Conservation (phyloP, 2,113 vertebrate genomes). For the Puma concolor region DNA sequence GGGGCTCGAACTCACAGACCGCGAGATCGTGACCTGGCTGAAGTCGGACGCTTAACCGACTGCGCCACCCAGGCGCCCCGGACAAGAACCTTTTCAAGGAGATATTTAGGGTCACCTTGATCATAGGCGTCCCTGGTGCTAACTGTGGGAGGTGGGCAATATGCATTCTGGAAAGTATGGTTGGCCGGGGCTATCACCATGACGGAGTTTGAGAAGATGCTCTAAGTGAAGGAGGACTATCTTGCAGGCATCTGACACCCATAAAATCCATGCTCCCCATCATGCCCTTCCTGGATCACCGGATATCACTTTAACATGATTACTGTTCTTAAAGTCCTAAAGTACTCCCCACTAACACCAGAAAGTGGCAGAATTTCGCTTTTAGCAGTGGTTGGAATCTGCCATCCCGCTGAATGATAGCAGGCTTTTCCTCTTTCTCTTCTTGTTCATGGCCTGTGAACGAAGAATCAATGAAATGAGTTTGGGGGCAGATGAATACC, state of each 20-base stretch:
- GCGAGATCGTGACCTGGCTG: too few relatives aligned
- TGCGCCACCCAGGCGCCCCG: too few relatives aligned
- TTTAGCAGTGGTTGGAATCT: background rate
- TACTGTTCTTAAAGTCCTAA: background rate
- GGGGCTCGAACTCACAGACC: too few relatives aligned
- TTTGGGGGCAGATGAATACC: conserved; percentile 75
- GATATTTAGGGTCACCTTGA: background rate
- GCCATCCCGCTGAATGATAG: background rate
- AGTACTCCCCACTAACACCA: background rate
- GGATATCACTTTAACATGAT: background rate
- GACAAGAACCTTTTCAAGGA: background rate
- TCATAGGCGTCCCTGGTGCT: background rate
- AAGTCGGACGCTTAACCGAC: too few relatives aligned
- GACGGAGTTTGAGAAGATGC: background rate
- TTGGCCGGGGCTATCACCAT: background rate
- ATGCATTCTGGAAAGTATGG: background rate
- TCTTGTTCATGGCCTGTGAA: background rate
- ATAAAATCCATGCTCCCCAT: background rate
- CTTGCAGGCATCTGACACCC: background rate
- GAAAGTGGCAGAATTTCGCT: background rate
- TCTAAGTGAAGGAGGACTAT: background rate
- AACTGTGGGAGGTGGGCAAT: background rate
- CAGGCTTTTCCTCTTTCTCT: background rate
- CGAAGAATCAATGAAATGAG: conserved; percentile 76
- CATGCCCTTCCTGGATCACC: background rate